Base-by-base conservation (phyloP, 1,140 invertebrate genomes). In the Procambarus virginalis region DNA sequence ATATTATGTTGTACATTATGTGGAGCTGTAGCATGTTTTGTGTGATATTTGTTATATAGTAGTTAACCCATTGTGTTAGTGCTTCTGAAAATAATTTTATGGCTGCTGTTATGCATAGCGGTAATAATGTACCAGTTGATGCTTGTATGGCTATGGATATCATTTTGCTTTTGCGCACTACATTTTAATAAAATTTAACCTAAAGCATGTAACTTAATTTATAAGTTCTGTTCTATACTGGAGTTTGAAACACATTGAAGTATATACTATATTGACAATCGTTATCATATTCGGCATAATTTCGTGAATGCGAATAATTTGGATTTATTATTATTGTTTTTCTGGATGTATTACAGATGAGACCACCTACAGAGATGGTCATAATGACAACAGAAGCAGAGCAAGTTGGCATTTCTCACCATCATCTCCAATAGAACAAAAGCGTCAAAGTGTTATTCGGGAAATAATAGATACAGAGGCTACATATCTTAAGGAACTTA, bases 381-480 rank as follows among this genome's bases (percentile, higher is more conserved):
- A 12, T 78, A 14, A 58, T 17, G 12, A 34, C 12, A 58, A 46
- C 60, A 64, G 82, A 34, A 49, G 4, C 20, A 80, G 86, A 55
- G 9, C 46, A 48, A 88, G 86, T 46, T 88, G 86, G 78, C 60
- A 75, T 2, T 46, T 88, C 17, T 88, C 86, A 46, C 10, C 34
- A 45, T 80, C 77, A 4, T 80, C 77, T 55, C 86, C 86, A 4
- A 34, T 79, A 49, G 86, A 88, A 73, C 86, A 88, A 49, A 22
- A 81, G n/a, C 86, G 86, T 22, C 86, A 88, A 78, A 88, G 34
- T 81, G 86, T 88, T 3, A 88, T 88, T 22, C 78, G 82, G 34
- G 86, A 88, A 60, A 34, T 88, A 46, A 80, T 88, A 10, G 45
- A 68, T 17, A 88, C 86, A 51, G 86, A 88, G 78, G 86, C 86